A percentile compares a stretch with the other conserved stretches of the same genome.
Evolutionary conservation across 2,888 invertebrate genomes (phyloP).

Genomic region (Acanthosepion esculentum): DNA sequence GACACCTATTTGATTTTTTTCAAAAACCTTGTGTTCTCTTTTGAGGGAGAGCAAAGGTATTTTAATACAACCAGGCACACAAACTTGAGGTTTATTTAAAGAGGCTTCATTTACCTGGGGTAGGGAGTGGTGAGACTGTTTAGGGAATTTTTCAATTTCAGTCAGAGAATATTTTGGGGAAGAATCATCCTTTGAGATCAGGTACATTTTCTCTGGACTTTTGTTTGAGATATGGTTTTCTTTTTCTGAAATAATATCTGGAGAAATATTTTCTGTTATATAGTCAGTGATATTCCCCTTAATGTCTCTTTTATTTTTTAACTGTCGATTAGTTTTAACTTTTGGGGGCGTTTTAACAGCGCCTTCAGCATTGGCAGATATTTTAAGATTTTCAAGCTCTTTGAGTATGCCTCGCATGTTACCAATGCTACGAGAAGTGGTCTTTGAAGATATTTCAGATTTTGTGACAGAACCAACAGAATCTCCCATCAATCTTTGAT

Average conservation of each 20-base stretch:
- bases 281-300: not conserved
- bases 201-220: not conserved
- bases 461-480: not conserved
- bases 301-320: not conserved
- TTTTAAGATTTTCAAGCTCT: conserved; percentile 63
- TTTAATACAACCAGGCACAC: not conserved
- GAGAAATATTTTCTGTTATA: not conserved
- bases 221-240: not conserved
- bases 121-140: not conserved
- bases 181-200: not conserved
- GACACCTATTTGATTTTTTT: not conserved
- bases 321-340: not conserved
- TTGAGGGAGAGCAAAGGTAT: not conserved
- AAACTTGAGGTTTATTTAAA: not conserved
- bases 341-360: not conserved
- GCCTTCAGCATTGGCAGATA: conserved; percentile 47
- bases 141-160: not conserved
- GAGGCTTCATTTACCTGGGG: not conserved
- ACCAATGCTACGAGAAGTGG: not conserved
- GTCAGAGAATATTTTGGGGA: not conserved
- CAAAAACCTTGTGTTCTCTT: not conserved
- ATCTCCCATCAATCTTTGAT: not conserved
- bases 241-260: not conserved
- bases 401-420: conserved; percentile 57
- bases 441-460: not conserved